Conservation (phyloP, 92 coral and sea anemone genomes). For the Pocillopora meandrina region DNA sequence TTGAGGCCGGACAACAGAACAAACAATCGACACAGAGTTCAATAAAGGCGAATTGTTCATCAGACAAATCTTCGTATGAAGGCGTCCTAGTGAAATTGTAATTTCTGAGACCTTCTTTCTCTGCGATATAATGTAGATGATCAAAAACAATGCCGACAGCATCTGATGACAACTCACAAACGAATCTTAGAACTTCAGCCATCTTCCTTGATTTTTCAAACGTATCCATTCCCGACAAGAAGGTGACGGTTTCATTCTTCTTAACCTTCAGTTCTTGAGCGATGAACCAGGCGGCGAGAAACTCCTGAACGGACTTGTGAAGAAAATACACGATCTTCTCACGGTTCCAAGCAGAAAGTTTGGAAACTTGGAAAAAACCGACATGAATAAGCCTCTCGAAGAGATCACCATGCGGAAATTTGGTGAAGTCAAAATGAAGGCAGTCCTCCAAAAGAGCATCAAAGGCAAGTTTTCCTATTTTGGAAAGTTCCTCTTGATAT, state of each 20-base stretch:
- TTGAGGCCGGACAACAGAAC: background rate
- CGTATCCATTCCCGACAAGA: background rate
- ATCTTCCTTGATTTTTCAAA: background rate
- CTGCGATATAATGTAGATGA: slow-evolving; percentile 2
- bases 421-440: slow-evolving; percentile 3
- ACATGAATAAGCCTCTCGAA: background rate
- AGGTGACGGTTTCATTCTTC: background rate
- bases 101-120: slow-evolving; percentile 18
- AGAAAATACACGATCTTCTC: slow-evolving; percentile 17
- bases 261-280: background rate
- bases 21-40: too few relatives aligned
- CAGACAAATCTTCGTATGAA: background rate
- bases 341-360: background rate
- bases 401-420: background rate
- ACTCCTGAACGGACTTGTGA: slow-evolving; percentile 42
- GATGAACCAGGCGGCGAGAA: slow-evolving; percentile 32
- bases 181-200: background rate
- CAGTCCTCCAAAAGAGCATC: slow-evolving; percentile 30
- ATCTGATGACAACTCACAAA: slow-evolving; percentile 10
- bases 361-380: slow-evolving; percentile 8
- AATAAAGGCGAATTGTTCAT: background rate
- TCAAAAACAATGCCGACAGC: slow-evolving; percentile 4
- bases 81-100: background rate
- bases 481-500: slow-evolving; percentile 16
- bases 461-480: slow-evolving; percentile 20